Evolutionary conservation across 2,113 vertebrate species (phyloP).

Genomic region (Paracanthobrama guichenoti): DNA sequence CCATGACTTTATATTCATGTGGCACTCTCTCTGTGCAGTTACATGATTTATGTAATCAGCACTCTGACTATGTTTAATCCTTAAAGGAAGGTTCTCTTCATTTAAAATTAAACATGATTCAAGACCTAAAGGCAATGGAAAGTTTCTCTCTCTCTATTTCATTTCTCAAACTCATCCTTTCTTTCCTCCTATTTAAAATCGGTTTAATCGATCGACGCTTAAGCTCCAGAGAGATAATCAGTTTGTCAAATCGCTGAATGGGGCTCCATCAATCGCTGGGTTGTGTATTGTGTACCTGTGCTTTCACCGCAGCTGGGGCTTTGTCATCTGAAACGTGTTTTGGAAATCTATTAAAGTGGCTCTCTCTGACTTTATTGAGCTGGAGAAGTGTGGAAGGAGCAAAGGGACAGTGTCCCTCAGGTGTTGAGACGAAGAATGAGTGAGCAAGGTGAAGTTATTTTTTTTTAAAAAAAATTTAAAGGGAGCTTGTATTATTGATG

Average conservation of each 20-base stretch:
- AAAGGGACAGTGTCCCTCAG: constrained; percentile 29
- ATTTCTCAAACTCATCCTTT: background rate
- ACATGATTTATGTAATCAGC: constrained; percentile 40
- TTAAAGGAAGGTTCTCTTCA: constrained; percentile 25
- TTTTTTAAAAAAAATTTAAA: too few relatives aligned
- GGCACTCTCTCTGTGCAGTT: background rate
- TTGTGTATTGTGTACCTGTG: constrained; percentile 58
- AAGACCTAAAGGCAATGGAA: constrained; percentile 37
- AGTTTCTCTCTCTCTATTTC: background rate
- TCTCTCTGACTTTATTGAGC: constrained; percentile 43
- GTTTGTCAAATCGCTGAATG: constrained; percentile 65
- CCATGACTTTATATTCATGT: constrained; percentile 22
- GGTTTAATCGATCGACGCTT: constrained; percentile 59
- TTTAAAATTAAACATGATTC: constrained; percentile 32
- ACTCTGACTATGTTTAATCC: constrained; percentile 3
- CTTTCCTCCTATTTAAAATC: constrained; percentile 50
- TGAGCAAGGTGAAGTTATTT: background rate
- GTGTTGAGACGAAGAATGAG: constrained; percentile 28
- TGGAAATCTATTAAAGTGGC: constrained; percentile 60
- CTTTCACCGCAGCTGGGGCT: constrained; percentile 46
- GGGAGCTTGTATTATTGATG: background rate
- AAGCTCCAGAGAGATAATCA: constrained; percentile 64
- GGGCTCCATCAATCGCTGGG: constrained; percentile 49
- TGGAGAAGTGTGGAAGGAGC: constrained; percentile 22
- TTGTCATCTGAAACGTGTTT: constrained; percentile 60